Evolutionary conservation across 2,797 vertebrate genomes (phyloP), one percentile per base, ranked within the genome.

Genomic region (Paramormyrops hopkinsi): DNA sequence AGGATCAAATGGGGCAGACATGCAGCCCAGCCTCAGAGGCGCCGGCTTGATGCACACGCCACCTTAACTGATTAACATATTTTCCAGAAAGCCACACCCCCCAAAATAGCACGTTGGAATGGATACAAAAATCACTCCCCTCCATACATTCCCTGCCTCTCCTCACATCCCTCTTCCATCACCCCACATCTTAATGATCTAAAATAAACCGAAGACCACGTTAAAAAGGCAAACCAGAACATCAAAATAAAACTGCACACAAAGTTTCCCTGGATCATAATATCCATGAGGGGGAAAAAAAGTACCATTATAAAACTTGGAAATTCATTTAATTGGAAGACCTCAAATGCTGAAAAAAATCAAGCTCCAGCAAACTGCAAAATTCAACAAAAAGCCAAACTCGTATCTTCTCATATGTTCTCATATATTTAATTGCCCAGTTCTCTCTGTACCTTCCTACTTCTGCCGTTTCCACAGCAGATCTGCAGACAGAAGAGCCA

Each of bases 21-120:
- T 73, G 65, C 41, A n/a, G 73, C 41, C 37, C 41, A 44, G 65
- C 65, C 41, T 46, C 41, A 79, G 73, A 79, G 37, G 7, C 73
- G 1, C 73, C 19, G 7, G 17, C 73, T 79, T 44, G 6, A 46
- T 46, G 41, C 73, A 79, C 33, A 19, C 6, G 41, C 33, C 73
- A 79, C 73, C 73, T 79, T 46, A 79, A 73, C 65, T 73, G 29
- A 79, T 79, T 79, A 79, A 79, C 73, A 79, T 79, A 79, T 79
- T 41, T 41, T 19, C 73, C 73, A 79, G 73, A 79, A 79, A 79
- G 37, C 73, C 73, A 79, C 73, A 79, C 73, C 73, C 73, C 37
- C 19, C 73, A 79, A 79, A 79, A 41, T 79, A 79, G 41, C 4
- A 79, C 4, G 4, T 73, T 33, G 65, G 65, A 44, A 79, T 8